Base-by-base conservation (phyloP, 23 tunicate genomes). In the Diplosoma virens region DNA sequence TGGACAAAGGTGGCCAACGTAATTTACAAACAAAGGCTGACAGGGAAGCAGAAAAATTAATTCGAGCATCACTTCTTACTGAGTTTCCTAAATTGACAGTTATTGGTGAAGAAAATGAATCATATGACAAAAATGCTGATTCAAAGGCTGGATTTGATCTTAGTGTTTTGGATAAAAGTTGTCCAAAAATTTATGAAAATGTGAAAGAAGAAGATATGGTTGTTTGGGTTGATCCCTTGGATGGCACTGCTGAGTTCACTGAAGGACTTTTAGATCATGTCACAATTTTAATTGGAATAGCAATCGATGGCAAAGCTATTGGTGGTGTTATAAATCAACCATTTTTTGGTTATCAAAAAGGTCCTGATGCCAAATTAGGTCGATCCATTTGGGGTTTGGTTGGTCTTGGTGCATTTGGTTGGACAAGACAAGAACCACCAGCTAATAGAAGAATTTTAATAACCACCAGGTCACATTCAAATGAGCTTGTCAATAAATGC, bases 141-240 rank as follows among this genome's bases (percentile, higher is more conserved):
- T 89, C 83, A 32, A 89, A 84, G 61, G 82, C 77, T 41, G 93
- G 87, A 11, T 41, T 77, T 65, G 96, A 81, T 73, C 77, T 47
- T 0, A 75, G 77, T 27, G 99, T 89, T n/a, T 58, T 89, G 66
- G 24, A 35, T 17, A 95, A 84, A 81, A 34, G 29, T 27, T 95
- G 91, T 55, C 96, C 99, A 0, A 45, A 70, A 16, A 41, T 7
- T 22, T 79, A 77, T 25, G 30, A 81, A 31, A 60, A 89, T 76
- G 81, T 89, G 0, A 77, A 41, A 33, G 85, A 84, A 30, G 78
- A 89, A 18, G 56, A 91, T 84, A 88, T 95, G 58, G 89, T 84
- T 18, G 91, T 95, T 14, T 95, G 99, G 99, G 93, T 95, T 16
- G 99, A 95, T 84, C 99, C 99, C n/a, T 34, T 95, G 30, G 99